phyloP scores from a whole-genome alignment of 2,797 vertebrate genomes.

The Tamandua tetradactyla region DNA sequence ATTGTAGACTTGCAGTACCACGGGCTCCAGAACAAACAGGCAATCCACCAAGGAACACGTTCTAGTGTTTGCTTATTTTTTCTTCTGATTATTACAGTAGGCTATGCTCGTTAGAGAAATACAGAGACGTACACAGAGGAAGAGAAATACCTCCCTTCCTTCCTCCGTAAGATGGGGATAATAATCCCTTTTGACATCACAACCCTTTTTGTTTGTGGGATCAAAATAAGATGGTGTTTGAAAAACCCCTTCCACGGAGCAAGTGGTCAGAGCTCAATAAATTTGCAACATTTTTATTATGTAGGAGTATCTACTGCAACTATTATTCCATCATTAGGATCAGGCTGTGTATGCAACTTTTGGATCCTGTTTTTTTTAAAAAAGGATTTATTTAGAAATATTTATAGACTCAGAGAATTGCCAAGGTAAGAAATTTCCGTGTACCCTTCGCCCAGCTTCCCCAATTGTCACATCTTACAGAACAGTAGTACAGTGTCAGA shows the following conservation, averaged over 20 bases:
- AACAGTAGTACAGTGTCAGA: too few species aligned
- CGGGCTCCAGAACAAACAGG: conserved; percentile 54
- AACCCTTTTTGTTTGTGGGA: background rate
- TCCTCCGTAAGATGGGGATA: background rate
- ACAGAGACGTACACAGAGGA: background rate
- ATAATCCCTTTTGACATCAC: background rate
- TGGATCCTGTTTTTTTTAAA: background rate
- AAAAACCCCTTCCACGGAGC: fast-evolving
- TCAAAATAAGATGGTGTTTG: background rate
- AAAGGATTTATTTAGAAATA: background rate
- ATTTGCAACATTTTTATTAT: fast-evolving
- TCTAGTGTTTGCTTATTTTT: conserved; percentile 53
- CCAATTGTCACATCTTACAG: fast-evolving
- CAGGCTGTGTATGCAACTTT: background rate
- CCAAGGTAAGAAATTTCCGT: background rate
- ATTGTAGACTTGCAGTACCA: background rate
- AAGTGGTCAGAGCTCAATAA: fast-evolving
- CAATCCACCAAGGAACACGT: conserved; percentile 38
- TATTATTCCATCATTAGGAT: fast-evolving
- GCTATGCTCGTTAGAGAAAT: background rate
- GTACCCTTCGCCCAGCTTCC: background rate
- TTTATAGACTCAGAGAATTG: background rate
- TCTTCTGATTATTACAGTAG: conserved; percentile 13
- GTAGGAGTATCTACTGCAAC: too few species aligned
- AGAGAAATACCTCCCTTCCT: background rate